Base-by-base conservation (phyloP, 2,888 invertebrate species). In the Malthinus seriepunctatus region DNA sequence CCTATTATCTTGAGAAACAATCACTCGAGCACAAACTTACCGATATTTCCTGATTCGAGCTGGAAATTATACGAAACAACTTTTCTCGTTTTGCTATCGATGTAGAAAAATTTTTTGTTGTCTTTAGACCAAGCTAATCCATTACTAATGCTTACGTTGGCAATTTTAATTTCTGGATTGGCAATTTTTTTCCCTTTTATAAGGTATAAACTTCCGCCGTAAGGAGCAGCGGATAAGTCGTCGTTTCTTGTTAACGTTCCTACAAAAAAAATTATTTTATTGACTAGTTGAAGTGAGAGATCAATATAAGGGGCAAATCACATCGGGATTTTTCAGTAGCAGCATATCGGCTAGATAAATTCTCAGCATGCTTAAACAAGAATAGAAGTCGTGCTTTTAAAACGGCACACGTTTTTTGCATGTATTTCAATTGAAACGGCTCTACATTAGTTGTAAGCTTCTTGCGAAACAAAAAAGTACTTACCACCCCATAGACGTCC, bases 81-180 rank as follows among this genome's bases (percentile, higher is more conserved):
- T 62, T 84, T 82, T 34, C 81, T 76, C 0, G 86, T 85, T 0
- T 83, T 79, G 1, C 89, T 85, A 76, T 92, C 91, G 31, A 89
- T 88, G 73, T 86, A 91, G 76, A 88, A 91, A 82, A 91, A 86
- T 59, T 81, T 82, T 58, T 83, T 83, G 67, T 84, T 83, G 70
- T 89, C 85, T 0, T 76, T 69, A 1, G 84, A 86, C 91, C 91
- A 92, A 0, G 86, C 86, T 2, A 91, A 75, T 3, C 91, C 92
- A 70, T 91, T 92, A 23, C 90, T 90, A 9, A 90, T 81, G 8
- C 83, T 80, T 12, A 87, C 84, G 2, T 76, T 73, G 0, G 69
- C n/a, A 44, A 69, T 60, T 60, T 66, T 65, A 35, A 56, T 58
- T 23, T 53, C 51, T 31, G 62, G 59, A 10, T 31, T 7, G 2